Conservation (phyloP, 2,888 invertebrate genomes). For the Nysson spinosus region DNA sequence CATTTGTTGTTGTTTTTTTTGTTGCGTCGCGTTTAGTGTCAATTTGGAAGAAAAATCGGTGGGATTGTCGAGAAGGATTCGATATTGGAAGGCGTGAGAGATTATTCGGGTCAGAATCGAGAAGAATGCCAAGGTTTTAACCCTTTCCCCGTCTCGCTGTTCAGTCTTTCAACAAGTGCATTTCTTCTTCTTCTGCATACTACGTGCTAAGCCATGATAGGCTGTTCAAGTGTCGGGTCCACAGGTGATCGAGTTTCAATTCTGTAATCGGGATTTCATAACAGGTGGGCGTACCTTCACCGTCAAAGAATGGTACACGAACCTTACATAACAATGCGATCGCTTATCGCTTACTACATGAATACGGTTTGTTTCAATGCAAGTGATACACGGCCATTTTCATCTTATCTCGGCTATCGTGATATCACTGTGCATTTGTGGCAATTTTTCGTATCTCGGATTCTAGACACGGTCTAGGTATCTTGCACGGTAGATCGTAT, state of each 20-base stretch:
- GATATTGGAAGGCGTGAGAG: constrained; percentile 16
- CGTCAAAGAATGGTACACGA: constrained; percentile 21
- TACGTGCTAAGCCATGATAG: background rate
- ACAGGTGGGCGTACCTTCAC: constrained; percentile 35
- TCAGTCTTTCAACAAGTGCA: constrained; percentile 5
- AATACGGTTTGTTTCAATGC: constrained; percentile 24
- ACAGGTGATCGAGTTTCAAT: constrained; percentile 55
- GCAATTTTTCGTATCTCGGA: too few species aligned
- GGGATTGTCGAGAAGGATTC: constrained; percentile 9
- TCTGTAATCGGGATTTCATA: constrained; percentile 52
- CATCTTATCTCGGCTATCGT: constrained; percentile 2
- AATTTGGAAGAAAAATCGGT: background rate
- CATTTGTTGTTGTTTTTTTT: too few species aligned
- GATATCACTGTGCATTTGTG: too few species aligned
- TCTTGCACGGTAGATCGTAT: too few species aligned
- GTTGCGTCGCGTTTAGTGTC: too few species aligned
- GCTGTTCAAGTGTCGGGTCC: constrained; percentile 6
- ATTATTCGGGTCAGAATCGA: constrained; percentile 47
- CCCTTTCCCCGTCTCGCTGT: constrained; percentile 11
- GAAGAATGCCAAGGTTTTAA: constrained; percentile 57
- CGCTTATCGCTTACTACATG: constrained; percentile 24
- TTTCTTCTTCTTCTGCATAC: constrained; percentile 25
- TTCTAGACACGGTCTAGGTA: too few species aligned
- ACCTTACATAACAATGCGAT: constrained; percentile 27
- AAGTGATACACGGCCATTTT: constrained; percentile 12